These are phyloP conservation scores for Nycticebus coucang DNA, from an alignment of 2,113 vertebrate species.

Conservation along the genomic window DNA sequence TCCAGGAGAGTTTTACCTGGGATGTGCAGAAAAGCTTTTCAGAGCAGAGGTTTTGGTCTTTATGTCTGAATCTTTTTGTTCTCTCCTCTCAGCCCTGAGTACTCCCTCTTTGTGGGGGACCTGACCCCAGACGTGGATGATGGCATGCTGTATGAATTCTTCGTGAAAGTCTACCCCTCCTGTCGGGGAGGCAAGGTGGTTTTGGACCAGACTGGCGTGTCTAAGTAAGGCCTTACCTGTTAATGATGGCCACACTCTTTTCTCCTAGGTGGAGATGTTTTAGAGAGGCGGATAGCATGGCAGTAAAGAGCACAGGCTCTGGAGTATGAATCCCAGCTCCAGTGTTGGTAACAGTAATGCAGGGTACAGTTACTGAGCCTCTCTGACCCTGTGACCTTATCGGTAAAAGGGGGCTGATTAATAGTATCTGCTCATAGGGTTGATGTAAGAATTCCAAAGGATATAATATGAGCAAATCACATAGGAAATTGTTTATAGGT, in stretches of 20 bases:
- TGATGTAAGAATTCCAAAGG: neutral
- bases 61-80: neutral
- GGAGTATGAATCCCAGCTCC: neutral
- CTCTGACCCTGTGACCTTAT: neutral
- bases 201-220: conserved; percentile 93
- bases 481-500: neutral
- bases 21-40: neutral
- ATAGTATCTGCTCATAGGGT: neutral
- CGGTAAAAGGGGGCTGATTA: neutral
- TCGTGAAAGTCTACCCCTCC: conserved; percentile 95
- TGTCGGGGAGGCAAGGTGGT: conserved; percentile 96
- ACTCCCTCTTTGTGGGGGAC: conserved; percentile 95
- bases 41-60: neutral
- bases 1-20: neutral
- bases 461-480: neutral
- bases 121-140: conserved; percentile 96
- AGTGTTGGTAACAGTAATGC: fast-evolving
- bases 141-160: conserved; percentile 97
- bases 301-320: neutral
- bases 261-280: neutral
- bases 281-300: neutral
- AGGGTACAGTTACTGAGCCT: neutral
- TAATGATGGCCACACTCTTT: neutral
- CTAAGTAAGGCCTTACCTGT: conserved; percentile 89
- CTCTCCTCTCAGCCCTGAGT: conserved; percentile 89